phyloP scores from a whole-genome alignment of 2,888 invertebrate genomes.

The Clitarchus hookeri region DNA sequence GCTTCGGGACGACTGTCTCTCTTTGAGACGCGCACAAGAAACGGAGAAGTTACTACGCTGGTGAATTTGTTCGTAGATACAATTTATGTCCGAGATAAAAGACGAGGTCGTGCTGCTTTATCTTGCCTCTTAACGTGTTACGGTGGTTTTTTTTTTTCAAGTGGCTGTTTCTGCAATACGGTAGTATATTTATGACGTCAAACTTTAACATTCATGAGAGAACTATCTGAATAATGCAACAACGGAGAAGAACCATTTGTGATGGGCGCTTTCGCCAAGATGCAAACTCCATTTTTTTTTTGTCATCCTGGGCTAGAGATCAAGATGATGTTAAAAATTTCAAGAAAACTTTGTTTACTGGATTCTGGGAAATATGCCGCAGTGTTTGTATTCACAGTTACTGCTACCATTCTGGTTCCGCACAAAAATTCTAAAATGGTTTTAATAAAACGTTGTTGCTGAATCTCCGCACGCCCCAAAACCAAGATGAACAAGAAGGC shows the following conservation, averaged over 20 bases:
- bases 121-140: background rate
- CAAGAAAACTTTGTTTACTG: background rate
- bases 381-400: too few species aligned
- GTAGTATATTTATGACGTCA: background rate
- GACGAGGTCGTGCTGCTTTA: background rate
- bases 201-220: constrained; percentile 18
- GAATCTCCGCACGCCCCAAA: too few species aligned
- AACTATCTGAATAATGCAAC: background rate
- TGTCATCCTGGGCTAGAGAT: background rate
- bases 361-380: too few species aligned
- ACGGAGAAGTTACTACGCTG: background rate
- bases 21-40: too few species aligned
- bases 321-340: constrained; percentile 24
- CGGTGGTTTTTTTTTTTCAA: background rate
- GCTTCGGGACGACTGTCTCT: too few species aligned
- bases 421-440: too few species aligned
- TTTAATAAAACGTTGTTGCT: too few species aligned
- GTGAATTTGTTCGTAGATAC: background rate
- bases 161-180: background rate
- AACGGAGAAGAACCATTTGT: background rate
- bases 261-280: background rate
- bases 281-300: background rate
- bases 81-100: background rate
- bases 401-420: too few species aligned
- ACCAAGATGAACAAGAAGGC: too few species aligned